Evolutionary conservation across 2,797 vertebrate genomes (phyloP).

Genomic region (Myotis daubentonii): DNA sequence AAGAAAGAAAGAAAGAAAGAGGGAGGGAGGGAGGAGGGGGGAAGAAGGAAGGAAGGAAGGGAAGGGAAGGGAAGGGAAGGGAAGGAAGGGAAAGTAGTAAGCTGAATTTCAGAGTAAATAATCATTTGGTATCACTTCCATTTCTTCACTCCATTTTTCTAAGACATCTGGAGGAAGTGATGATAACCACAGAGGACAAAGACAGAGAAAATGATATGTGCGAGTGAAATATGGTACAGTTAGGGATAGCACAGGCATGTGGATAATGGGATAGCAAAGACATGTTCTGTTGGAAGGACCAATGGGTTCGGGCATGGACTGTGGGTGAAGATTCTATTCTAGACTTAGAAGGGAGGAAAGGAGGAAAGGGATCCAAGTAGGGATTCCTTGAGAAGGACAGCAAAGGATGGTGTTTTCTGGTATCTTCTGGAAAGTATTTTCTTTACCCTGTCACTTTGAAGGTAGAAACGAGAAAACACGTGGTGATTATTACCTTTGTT

Average conservation of each 20-base stretch:
- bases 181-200: not conserved
- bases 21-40: too few species aligned
- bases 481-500: not conserved
- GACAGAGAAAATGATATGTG: not conserved
- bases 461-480: not conserved
- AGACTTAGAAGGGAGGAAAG: not conserved
- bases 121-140: not conserved
- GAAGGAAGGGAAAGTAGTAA: not conserved
- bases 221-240: not conserved
- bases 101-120: conserved; percentile 22
- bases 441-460: conserved; percentile 45
- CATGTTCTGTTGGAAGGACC: not conserved
- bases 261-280: not conserved
- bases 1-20: too few species aligned
- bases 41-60: fast-evolving
- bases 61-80: too few species aligned
- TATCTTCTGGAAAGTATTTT: not conserved
- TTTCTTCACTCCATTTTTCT: not conserved
- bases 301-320: not conserved
- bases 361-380: not conserved
- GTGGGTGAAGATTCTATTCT: not conserved
- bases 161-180: not conserved
- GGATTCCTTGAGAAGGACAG: not conserved
- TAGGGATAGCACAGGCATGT: not conserved
- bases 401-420: not conserved